Evolutionary conservation across 2,888 invertebrate species (phyloP).

Genomic region (Dryobotodes eremita): DNA sequence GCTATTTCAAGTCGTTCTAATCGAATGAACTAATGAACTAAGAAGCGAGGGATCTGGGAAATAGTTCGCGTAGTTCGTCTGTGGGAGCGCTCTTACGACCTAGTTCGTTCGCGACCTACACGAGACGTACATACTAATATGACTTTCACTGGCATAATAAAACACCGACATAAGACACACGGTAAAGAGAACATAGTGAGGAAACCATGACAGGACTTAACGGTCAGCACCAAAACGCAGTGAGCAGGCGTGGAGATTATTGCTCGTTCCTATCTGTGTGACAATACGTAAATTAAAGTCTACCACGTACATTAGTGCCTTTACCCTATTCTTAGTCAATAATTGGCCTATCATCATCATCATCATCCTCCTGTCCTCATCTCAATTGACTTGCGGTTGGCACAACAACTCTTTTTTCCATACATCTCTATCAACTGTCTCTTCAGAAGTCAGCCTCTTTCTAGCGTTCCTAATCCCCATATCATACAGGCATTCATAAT

Average conservation of each 20-base stretch:
- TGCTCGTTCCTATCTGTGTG: neutral
- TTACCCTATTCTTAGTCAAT: neutral
- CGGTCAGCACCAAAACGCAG: neutral
- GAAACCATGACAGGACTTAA: neutral
- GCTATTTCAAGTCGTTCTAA: no score
- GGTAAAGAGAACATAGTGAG: neutral
- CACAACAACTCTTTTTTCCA: neutral
- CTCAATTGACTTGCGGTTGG: neutral
- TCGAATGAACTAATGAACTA: no score
- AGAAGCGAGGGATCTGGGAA: no score
- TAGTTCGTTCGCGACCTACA: no score
- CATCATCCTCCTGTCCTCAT: no score
- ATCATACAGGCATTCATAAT: no score
- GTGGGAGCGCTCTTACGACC: no score
- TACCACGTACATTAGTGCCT: neutral
- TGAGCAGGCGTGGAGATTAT: neutral
- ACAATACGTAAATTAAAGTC: neutral
- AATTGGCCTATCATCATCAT: neutral
- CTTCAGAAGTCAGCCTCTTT: neutral
- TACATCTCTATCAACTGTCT: neutral
- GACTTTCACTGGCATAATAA: neutral
- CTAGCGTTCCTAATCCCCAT: no score
- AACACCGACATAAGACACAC: neutral
- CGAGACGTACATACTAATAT: neutral
- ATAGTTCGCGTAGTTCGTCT: no score